A percentile compares a stretch with the other conserved stretches of the same genome.
Evolutionary conservation across 2,888 invertebrate species (phyloP).

Genomic region (Phortica okadai): DNA sequence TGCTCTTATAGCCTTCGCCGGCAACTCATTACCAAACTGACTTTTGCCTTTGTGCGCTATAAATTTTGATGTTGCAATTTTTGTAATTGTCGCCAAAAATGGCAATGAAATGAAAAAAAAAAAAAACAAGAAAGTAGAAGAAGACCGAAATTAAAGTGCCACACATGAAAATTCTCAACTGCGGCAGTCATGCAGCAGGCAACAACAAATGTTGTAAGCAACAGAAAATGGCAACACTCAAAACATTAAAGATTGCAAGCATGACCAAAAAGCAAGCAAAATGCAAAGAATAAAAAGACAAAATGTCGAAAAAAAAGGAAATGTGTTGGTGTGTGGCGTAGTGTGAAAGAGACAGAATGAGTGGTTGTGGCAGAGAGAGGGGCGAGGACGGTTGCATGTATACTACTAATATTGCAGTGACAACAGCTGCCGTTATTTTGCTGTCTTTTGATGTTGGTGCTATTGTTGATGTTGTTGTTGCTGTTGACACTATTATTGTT

Average conservation of each 20-base stretch:
- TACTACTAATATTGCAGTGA: conserved; percentile 15
- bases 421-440: conserved; percentile 4
- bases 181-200: not conserved
- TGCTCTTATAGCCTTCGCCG: not conserved
- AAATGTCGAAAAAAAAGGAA: not conserved
- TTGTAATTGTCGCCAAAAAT: conserved; percentile 22
- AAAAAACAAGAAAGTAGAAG: not conserved
- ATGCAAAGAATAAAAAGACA: not conserved
- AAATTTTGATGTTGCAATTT: conserved; percentile 29
- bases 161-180: not conserved
- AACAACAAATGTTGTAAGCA: conserved; percentile 1
- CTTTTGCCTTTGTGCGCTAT: not conserved
- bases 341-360: not conserved
- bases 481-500: not conserved
- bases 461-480: conserved; percentile 6
- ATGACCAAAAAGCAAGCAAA: not conserved
- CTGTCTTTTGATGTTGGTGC: not conserved
- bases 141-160: not conserved
- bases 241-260: conserved; percentile 20
- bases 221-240: conserved; percentile 1
- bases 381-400: not conserved
- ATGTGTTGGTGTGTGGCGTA: not conserved
- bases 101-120: not conserved
- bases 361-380: not conserved
- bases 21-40: not conserved